phyloP scores from a whole-genome alignment of 30 jellyfish, hydroid and myxozoan species.

The Aurelia sp. region DNA sequence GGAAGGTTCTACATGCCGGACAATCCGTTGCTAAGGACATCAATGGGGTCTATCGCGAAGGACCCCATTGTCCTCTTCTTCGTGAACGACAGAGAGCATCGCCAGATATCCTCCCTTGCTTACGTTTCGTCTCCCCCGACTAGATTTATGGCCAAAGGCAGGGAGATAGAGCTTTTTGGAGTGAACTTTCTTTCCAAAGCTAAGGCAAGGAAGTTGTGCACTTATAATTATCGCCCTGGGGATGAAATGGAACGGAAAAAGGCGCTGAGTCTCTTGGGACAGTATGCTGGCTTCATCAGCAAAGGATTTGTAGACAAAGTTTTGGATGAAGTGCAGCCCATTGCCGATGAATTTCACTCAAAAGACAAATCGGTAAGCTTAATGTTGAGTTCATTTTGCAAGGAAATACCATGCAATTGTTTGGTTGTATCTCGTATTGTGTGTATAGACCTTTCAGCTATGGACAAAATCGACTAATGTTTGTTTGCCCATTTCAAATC shows the following conservation, averaged over 20 bases:
- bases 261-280: conserved; percentile 24
- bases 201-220: conserved; percentile 4
- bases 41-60: background rate
- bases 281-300: conserved; percentile 10
- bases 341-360: too few relatives aligned
- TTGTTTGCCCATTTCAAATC: too few relatives aligned
- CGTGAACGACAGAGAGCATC: background rate
- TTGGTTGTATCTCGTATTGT: too few relatives aligned
- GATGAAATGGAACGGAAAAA: conserved; percentile 6
- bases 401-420: too few relatives aligned
- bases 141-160: background rate
- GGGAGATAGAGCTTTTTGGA: conserved; percentile 5
- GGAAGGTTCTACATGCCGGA: background rate
- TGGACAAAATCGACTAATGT: too few relatives aligned
- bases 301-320: conserved; percentile 32
- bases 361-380: background rate
- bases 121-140: background rate
- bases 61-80: conserved; percentile 33
- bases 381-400: background rate
- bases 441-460: too few relatives aligned
- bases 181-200: conserved; percentile 34
- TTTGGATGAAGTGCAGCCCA: conserved; percentile 1
- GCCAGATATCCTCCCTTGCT: background rate
- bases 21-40: background rate
- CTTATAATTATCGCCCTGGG: background rate